Evolutionary conservation across 35 echinoderm and acorn worm species (phyloP), one percentile per base, ranked within the genome.

Genomic region (Heliocidaris tuberculata): DNA sequence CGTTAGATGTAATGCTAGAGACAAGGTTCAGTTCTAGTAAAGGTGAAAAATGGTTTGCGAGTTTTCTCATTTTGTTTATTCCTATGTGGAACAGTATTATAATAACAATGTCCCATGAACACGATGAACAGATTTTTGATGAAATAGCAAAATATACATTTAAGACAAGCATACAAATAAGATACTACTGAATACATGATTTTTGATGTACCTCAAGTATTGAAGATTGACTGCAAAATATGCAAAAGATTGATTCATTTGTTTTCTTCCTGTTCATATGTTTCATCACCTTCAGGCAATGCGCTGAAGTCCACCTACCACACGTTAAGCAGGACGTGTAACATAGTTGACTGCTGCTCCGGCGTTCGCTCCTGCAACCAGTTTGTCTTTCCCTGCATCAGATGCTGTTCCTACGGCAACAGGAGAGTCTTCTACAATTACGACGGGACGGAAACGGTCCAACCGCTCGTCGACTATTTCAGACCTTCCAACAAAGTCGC

Each of bases 371-470:
- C 95, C n/a, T 97, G 96, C 50, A 95, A 98, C 60, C 97, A 98
- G 92, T 97, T 94, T 59, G 90, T 97, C 30, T 98, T 97, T 59
- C 97, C 97, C 12, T 98, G 97, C 94, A 97, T 98, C 94, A 94
- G 94, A 50, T 92, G 95, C 50, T 98, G 97, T 90, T 96, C 96
- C 32, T 97, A 97, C 60, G 96, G 94, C 2, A 87, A 96, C 50
- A 88, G 96, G 35, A 97, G 90, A 95, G 94, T 97, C 9, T 98
- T 98, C 94, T 98, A 98, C 70, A 98, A 98, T 88, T 98, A 98
- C 95, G 97, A 98, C 61, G 97, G 97, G 30, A 97, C 97, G 8
- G 97, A 98, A 92, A 94, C 95, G 7, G 97, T 98, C 2, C 95
- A 98, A 87, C 97, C 97, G 0, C 49, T 98, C 19, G 97, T 98